phyloP scores from a whole-genome alignment of 2,113 vertebrate genomes.

The Mesembrinibis cayennensis region DNA sequence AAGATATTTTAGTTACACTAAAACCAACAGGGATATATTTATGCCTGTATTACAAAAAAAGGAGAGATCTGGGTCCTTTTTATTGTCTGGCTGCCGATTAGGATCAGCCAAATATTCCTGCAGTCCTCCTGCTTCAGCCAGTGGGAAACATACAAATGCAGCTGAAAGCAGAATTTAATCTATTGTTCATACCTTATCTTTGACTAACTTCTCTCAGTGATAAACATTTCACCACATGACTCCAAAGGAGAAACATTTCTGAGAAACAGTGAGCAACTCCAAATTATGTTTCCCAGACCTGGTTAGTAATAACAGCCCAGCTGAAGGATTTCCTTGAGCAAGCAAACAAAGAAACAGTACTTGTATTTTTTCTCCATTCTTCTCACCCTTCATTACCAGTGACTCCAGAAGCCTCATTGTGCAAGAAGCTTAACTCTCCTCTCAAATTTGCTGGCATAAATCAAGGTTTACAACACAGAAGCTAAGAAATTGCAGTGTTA shows the following conservation, averaged over 20 bases:
- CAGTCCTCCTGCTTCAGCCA: conserved; percentile 11
- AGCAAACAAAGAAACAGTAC: conserved; percentile 39
- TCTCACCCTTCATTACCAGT: conserved; percentile 9
- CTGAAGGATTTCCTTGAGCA: conserved; percentile 53
- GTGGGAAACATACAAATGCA: conserved; percentile 41
- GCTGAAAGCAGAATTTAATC: conserved; percentile 56
- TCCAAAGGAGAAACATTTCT: conserved; percentile 57
- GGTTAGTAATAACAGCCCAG: conserved; percentile 29
- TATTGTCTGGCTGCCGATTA: conserved; percentile 45
- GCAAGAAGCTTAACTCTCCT: conserved; percentile 17
- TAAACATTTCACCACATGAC: conserved; percentile 58
- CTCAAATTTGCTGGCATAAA: conserved; percentile 17
- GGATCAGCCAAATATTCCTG: conserved; percentile 21
- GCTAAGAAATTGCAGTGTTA: neutral
- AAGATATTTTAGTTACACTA: neutral
- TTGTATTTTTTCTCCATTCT: conserved; percentile 24
- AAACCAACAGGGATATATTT: neutral
- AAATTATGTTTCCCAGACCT: conserved; percentile 56
- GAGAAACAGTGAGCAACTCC: conserved; percentile 39
- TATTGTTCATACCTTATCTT: conserved; percentile 64
- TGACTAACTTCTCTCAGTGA: conserved; percentile 47
- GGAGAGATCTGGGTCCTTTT: neutral
- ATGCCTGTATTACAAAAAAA: neutral
- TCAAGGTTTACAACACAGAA: conserved; percentile 25
- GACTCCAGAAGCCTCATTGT: conserved; percentile 7